phyloP scores from a whole-genome alignment of 2,113 vertebrate species.

The Phaethornis superciliosus region DNA sequence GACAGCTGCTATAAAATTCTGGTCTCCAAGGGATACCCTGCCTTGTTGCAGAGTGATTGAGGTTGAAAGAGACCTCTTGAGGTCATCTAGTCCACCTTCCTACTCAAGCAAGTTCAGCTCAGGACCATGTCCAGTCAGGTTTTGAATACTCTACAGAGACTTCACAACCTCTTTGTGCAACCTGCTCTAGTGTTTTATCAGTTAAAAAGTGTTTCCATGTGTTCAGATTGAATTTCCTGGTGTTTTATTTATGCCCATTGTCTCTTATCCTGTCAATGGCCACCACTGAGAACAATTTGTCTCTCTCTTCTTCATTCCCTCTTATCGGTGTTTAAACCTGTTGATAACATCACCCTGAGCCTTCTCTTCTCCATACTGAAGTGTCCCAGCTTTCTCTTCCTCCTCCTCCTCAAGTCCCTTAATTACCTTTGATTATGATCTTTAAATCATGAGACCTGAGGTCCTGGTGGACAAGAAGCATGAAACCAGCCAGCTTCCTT shows the following conservation, averaged over 20 bases:
- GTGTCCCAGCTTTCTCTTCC: not conserved
- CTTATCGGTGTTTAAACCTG: not conserved
- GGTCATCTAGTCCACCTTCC: not conserved
- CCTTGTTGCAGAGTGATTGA: not conserved
- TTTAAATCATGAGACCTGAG: not conserved
- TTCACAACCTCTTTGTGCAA: not conserved
- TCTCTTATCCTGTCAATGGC: not conserved
- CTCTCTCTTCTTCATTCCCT: not conserved
- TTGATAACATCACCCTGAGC: not conserved
- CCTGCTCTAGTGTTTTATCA: not conserved
- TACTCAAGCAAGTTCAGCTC: not conserved
- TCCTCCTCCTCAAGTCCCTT: not conserved
- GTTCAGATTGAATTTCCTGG: not conserved
- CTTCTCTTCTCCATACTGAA: not conserved
- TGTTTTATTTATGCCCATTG: not conserved
- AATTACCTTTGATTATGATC: not conserved
- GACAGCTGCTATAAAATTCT: not conserved
- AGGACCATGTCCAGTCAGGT: not conserved
- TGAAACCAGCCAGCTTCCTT: not conserved
- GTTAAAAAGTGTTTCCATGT: not conserved
- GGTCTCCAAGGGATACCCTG: not conserved
- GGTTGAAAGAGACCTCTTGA: not conserved
- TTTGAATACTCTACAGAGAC: not conserved
- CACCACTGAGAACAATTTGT: not conserved
- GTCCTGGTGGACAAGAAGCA: not conserved